Base-by-base conservation (phyloP, 2,888 invertebrate genomes). In the Harpagoxenus sublaevis region DNA sequence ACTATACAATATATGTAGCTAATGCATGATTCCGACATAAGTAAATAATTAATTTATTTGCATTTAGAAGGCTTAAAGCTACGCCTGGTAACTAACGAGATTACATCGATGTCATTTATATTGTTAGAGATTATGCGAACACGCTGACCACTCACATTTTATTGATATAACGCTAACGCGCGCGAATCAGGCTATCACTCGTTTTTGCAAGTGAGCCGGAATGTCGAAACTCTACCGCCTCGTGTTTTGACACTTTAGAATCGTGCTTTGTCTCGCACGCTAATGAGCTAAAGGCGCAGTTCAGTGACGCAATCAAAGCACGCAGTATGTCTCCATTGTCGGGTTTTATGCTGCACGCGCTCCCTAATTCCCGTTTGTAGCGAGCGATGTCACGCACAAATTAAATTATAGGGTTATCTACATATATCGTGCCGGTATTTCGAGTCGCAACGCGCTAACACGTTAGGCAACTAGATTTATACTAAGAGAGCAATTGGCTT, bases 231-330 rank as follows among this genome's bases (percentile, higher is more conserved):
- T 31, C 62, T 31, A 31, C 45, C 28, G 31, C 6, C 83, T 51
- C 23, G 45, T 84, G 81, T 85, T 91, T 89, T 88, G 88, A 89
- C 89, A 86, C 57, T 85, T 83, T 18, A 81, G 88, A 74, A 53
- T 66, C 75, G 15, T 81, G 84, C 83, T 84, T 88, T 85, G 83
- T 85, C 74, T 83, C 53, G 51, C 39, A 18, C 45, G 55, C 23
- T 51, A 73, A 42, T 28, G 3, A 15, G 51, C 75, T 42, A 42
- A 42, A 73, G 53, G 12, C 84, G 87, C 81, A 86, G 86, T 86
- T 62, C 73, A 87, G 62, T 90, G 87, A 90, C 85, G 90, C 86
- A 87, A 91, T 84, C 83, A 74, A 79, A 86, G 82, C 86, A 84
- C 85, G 88, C 84, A 73, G 74, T 87, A 71, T 48, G 75, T 82